A percentile compares a stretch with the other conserved stretches of the same genome.
These are phyloP conservation scores for Hypena proboscidalis DNA, from an alignment of 2,888 invertebrate genomes.

Conservation along the genomic window DNA sequence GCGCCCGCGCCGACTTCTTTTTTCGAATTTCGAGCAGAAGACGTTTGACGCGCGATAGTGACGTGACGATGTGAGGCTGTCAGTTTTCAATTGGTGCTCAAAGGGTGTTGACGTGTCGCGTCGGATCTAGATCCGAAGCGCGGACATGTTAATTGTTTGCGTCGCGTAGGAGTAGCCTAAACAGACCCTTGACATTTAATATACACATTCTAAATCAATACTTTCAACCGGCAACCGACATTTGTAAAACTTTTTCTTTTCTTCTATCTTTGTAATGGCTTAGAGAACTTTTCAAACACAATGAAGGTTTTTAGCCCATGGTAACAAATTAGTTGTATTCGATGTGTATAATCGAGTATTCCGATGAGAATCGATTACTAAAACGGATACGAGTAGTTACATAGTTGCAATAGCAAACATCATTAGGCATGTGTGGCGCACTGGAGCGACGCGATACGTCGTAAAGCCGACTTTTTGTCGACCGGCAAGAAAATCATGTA, in stretches of 20 bases:
- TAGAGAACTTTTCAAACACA: no score
- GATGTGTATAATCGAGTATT: slow-evolving; percentile 38
- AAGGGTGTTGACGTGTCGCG: slow-evolving; percentile 72
- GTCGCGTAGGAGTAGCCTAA: slow-evolving; percentile 55
- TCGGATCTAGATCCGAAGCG: slow-evolving; percentile 69
- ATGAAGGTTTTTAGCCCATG: no score
- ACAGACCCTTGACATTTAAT: slow-evolving; percentile 29
- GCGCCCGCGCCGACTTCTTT: slow-evolving; percentile 51
- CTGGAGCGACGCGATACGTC: slow-evolving; percentile 29
- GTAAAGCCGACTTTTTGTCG: slow-evolving; percentile 32
- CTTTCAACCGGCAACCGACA: slow-evolving; percentile 20
- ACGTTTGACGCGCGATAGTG: slow-evolving; percentile 66
- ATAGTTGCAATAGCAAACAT: slow-evolving; percentile 37
- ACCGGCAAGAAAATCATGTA: slow-evolving; percentile 21
- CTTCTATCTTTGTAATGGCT: no score
- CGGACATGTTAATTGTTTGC: slow-evolving; percentile 78
- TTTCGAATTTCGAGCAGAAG: slow-evolving; percentile 61
- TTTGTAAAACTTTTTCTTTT: no score
- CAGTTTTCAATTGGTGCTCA: slow-evolving; percentile 74
- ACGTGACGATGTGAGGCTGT: slow-evolving; percentile 73
- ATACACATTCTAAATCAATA: slow-evolving; percentile 20
- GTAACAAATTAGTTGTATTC: slow-evolving; percentile 35
- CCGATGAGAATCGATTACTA: slow-evolving; percentile 43
- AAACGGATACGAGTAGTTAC: slow-evolving; percentile 36
- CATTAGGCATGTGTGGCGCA: slow-evolving; percentile 28